A percentile compares a stretch with the other conserved stretches of the same genome.
These are phyloP conservation scores for Microcebus murinus DNA, from an alignment of 2,113 vertebrate genomes.

Conservation along the genomic window DNA sequence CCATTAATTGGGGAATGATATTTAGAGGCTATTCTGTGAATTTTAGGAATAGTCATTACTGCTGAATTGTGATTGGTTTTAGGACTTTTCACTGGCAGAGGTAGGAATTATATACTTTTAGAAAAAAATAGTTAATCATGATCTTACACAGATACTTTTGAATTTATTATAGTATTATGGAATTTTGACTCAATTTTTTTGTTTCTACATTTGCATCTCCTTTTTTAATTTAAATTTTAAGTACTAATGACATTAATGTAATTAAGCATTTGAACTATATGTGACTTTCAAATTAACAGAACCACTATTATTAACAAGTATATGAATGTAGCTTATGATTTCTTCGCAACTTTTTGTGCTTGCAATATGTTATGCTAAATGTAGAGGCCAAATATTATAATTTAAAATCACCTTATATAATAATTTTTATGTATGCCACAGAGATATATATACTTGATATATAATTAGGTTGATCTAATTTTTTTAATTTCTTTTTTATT, in stretches of 20 bases:
- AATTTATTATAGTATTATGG: background rate
- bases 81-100: background rate
- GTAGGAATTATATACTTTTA: background rate
- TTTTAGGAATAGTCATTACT: background rate
- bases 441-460: background rate
- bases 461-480: background rate
- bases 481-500: background rate
- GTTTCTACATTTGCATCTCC: background rate
- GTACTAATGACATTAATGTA: background rate
- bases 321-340: background rate
- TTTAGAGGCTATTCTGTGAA: background rate
- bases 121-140: background rate
- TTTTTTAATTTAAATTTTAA: background rate
- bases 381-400: background rate
- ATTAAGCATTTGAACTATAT: background rate
- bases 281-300: background rate
- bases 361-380: background rate
- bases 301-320: background rate
- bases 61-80: background rate
- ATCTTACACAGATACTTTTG: background rate
- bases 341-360: background rate
- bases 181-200: background rate
- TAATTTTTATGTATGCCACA: background rate
- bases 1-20: background rate
- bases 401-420: background rate